Conservation (phyloP, 2,888 invertebrate genomes). For the Disparrhopalites patrizii region DNA sequence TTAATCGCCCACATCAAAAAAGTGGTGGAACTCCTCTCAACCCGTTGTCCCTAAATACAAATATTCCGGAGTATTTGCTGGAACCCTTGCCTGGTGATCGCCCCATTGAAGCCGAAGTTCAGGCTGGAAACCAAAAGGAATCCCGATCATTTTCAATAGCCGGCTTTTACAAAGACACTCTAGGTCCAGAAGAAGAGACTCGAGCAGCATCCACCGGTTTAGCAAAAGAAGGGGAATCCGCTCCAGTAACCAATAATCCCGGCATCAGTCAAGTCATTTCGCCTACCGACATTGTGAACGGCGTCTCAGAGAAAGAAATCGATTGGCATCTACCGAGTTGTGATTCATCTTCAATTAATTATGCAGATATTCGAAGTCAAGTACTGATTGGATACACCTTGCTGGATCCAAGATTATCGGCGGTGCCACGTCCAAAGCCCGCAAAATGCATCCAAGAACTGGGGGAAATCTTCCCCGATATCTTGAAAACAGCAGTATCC, state of each 20-base stretch:
- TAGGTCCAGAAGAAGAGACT: constrained; percentile 1
- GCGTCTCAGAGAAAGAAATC: background rate
- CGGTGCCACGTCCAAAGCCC: background rate
- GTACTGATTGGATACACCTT: background rate
- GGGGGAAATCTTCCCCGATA: background rate
- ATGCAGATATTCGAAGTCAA: background rate
- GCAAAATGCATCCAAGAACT: background rate
- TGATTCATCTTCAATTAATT: background rate
- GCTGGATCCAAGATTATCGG: background rate
- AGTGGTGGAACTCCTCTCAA: background rate
- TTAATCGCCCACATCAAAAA: background rate
- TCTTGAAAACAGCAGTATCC: no score
- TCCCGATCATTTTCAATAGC: background rate
- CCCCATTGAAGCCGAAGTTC: background rate
- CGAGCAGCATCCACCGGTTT: background rate
- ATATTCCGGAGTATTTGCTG: background rate
- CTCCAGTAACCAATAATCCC: background rate
- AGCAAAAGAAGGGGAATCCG: background rate
- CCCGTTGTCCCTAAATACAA: background rate
- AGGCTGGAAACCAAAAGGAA: background rate
- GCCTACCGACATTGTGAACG: background rate
- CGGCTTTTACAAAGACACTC: constrained; percentile 6
- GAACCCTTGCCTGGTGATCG: no score
- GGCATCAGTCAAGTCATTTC: background rate
- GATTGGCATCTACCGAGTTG: background rate